phyloP scores from a whole-genome alignment of 2,113 vertebrate species.

The Otus sunia region DNA sequence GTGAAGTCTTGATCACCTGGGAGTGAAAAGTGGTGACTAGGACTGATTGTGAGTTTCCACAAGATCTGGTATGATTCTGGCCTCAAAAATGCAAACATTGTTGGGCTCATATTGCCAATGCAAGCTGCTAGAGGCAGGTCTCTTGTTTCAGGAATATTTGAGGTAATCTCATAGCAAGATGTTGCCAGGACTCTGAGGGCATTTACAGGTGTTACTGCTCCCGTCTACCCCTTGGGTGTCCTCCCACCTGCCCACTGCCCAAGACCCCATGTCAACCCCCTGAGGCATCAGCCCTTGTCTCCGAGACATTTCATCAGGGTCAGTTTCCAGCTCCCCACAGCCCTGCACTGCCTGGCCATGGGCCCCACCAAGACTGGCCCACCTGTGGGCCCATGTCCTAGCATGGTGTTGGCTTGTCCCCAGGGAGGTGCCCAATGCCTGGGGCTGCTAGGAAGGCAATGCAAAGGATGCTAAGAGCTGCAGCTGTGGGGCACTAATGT shows the following conservation, averaged over 20 bases:
- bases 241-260: fast-evolving
- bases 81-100: background rate
- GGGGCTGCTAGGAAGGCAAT: background rate
- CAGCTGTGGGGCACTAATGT: background rate
- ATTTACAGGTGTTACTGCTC: background rate
- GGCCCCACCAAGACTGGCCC: fast-evolving
- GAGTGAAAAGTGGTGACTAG: background rate
- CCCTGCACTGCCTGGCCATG: background rate
- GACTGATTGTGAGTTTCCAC: background rate
- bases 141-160: background rate
- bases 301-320: fast-evolving
- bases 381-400: fast-evolving
- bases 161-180: background rate
- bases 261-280: fast-evolving
- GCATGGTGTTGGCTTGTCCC: background rate
- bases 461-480: fast-evolving
- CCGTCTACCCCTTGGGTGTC: fast-evolving
- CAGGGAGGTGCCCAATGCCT: fast-evolving
- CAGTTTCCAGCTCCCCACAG: background rate
- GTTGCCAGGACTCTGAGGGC: background rate
- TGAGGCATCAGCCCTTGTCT: fast-evolving
- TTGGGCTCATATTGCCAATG: fast-evolving
- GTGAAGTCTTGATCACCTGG: background rate
- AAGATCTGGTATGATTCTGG: background rate
- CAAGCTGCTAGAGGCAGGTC: background rate